Percentiles rank a stretch among this genome's conserved stretches.
phyloP scores from a whole-genome alignment of 2,113 vertebrate genomes.

The Trochalopteron elliotii region DNA sequence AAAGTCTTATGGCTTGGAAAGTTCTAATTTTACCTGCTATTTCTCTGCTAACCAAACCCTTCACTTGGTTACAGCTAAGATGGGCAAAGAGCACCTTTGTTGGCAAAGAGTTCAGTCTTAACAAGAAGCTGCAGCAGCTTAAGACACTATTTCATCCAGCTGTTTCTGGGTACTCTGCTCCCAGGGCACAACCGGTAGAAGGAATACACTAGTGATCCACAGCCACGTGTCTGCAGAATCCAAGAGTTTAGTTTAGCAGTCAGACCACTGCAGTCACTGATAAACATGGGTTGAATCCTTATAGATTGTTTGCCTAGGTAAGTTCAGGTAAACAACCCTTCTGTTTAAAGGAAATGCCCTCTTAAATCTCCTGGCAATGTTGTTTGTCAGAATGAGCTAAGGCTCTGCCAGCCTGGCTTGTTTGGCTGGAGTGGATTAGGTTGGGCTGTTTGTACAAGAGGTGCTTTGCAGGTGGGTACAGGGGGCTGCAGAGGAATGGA shows the following conservation, averaged over 20 bases:
- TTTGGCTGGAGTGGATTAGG: neutral
- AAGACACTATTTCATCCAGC: neutral
- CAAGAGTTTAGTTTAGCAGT: neutral
- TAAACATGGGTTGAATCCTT: neutral
- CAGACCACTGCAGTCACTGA: neutral
- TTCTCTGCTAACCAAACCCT: neutral
- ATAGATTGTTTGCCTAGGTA: neutral
- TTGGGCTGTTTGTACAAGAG: neutral
- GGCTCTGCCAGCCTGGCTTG: neutral
- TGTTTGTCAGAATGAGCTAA: neutral
- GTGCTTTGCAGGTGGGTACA: neutral
- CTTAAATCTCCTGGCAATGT: neutral
- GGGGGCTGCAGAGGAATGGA: neutral
- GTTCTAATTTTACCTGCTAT: neutral
- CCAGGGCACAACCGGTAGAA: neutral
- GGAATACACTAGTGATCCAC: neutral
- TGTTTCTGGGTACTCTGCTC: neutral
- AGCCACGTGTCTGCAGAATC: neutral
- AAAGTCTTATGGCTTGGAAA: neutral
- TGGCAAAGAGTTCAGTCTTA: neutral
- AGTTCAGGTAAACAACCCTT: neutral
- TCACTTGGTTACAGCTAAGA: neutral
- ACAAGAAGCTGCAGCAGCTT: neutral
- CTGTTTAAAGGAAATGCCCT: neutral
- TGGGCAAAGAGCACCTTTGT: neutral